Base-by-base conservation (phyloP, 2,888 invertebrate genomes). In the Busseola fusca region DNA sequence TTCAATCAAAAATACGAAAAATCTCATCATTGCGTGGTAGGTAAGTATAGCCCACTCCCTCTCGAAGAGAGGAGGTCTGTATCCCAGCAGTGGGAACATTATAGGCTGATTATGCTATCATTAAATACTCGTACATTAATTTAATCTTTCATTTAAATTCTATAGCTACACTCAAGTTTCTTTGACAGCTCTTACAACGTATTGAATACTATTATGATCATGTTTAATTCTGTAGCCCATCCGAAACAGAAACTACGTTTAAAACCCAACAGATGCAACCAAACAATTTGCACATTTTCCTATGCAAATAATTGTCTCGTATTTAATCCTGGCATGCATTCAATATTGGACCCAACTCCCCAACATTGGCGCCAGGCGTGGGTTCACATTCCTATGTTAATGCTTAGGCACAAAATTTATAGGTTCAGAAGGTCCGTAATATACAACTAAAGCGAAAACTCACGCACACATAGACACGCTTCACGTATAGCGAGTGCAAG, bases 301-400 rank as follows among this genome's bases (percentile, higher is more conserved):
- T 72, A 83, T 78, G 74, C 66, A 74, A 83, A 83, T 82, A 69
- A 65, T 62, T 54, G 72, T 58, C 74, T 42, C 37, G 52, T 58
- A 59, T 66, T 57, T 25, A 63, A 72, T 64, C 48, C 74, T 80
- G 74, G 62, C 82, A 67, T 75, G 30, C 34, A 74, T 80, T 74
- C 74, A 74, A 75, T 25, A 42, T 85, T 81, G 72, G 66, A n/a
- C 42, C 37, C 12, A 58, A 42, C 18, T 42, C 6, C 42, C 68
- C 48, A 68, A 80, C 34, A 27, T 78, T 84, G 82, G 80, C 74
- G 57, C 84, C 79, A 83, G 57, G 56, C 68, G 45, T 69, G 69
- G 84, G 65, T 48, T 56, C 45, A 62, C 75, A 81, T 84, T 85
- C 85, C 60, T 64, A 84, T 84, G 84, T 18, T 81, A 83, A 84